These are phyloP conservation scores for Punctoribates punctum DNA, from an alignment of 2,888 invertebrate species.

Conservation along the genomic window DNA sequence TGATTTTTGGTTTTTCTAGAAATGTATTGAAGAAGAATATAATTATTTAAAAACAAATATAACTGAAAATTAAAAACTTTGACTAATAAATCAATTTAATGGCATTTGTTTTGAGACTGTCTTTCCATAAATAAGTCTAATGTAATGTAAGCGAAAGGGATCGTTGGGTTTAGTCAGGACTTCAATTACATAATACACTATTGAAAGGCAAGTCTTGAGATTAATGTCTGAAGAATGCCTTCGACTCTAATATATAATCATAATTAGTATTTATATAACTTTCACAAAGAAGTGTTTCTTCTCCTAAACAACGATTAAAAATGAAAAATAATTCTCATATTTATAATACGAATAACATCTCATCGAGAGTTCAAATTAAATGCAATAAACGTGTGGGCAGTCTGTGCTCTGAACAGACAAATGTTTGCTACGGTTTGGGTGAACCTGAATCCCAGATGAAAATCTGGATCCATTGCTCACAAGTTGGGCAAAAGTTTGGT, in stretches of 20 bases:
- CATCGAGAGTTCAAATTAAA: neutral
- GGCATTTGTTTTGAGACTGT: neutral
- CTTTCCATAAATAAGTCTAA: neutral
- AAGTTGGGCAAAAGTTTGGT: neutral
- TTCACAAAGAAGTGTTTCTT: too few species aligned
- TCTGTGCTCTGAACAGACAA: neutral
- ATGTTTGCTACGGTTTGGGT: too few species aligned
- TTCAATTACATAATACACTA: too few species aligned
- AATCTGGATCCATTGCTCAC: neutral
- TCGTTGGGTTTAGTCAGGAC: neutral
- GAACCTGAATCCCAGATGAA: constrained; percentile 1
- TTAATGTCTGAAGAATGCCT: neutral
- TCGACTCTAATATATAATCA: too few species aligned
- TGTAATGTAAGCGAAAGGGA: neutral
- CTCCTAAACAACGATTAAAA: neutral
- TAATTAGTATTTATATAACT: too few species aligned
- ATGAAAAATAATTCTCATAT: neutral
- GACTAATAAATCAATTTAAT: neutral
- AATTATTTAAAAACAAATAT: neutral
- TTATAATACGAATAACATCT: neutral
- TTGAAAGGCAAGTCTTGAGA: neutral
- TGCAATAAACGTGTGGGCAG: neutral
- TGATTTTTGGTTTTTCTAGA: too few species aligned
- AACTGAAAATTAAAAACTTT: neutral
- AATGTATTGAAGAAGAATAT: neutral